Conservation (phyloP, 1,140 invertebrate genomes). For the Leptonema lineaticorne region DNA sequence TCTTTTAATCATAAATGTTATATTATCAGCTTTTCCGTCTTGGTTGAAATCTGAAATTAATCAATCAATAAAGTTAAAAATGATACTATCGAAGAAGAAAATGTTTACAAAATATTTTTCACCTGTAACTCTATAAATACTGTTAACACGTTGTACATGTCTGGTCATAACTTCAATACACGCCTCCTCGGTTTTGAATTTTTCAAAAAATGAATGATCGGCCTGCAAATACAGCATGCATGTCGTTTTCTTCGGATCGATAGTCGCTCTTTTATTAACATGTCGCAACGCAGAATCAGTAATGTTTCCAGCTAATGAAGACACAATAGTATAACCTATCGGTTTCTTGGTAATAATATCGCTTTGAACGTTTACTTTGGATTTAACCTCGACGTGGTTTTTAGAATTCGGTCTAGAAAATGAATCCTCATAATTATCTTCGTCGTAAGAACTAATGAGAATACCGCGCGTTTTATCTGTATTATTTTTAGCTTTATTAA, state of each 20-base stretch:
- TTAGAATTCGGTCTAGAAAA: slow-evolving; percentile 61
- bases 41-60: slow-evolving; percentile 84
- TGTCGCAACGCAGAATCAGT: slow-evolving; percentile 58
- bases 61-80: not conserved
- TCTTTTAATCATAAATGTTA: slow-evolving; percentile 94
- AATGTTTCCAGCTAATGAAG: slow-evolving; percentile 52
- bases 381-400: slow-evolving; percentile 63
- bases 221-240: slow-evolving; percentile 94
- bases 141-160: slow-evolving; percentile 91
- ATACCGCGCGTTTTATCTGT: slow-evolving; percentile 41
- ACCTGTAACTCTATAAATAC: slow-evolving; percentile 89
- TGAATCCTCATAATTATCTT: slow-evolving; percentile 52
- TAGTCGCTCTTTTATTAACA: slow-evolving; percentile 69
- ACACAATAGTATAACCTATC: slow-evolving; percentile 51
- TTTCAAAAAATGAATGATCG: slow-evolving; percentile 91
- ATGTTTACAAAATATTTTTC: no score
- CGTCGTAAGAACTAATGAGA: slow-evolving; percentile 44
- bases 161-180: slow-evolving; percentile 94
- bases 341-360: slow-evolving; percentile 55
- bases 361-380: slow-evolving; percentile 56
- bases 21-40: slow-evolving; percentile 87
- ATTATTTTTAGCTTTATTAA: slow-evolving; percentile 51
- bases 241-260: slow-evolving; percentile 78
- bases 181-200: slow-evolving; percentile 89
- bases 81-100: not conserved